Evolutionary conservation across 37 sponge, comb jelly and placozoan genomes (phyloP).

Genomic region (Haliclona indistincta): DNA sequence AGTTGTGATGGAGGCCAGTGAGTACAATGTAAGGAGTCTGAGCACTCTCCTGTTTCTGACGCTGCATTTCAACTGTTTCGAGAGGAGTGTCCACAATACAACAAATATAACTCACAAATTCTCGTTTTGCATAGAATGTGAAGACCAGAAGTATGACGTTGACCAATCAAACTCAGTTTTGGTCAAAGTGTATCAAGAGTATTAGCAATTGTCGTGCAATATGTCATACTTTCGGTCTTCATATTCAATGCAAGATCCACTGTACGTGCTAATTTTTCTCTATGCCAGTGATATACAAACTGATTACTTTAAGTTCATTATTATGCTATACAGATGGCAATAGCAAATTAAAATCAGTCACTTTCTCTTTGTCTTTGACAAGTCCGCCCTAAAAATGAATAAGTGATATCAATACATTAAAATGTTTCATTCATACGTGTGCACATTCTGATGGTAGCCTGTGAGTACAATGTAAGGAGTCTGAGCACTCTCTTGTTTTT

Average conservation of each 20-base stretch:
- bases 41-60: constrained; percentile 79
- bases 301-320: background rate
- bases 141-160: too few species aligned
- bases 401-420: background rate
- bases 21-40: constrained; percentile 85
- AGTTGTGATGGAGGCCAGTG: constrained; percentile 82
- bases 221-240: too few species aligned
- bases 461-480: constrained; percentile 86
- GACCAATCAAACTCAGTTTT: too few species aligned
- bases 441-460: constrained; percentile 72
- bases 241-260: too few species aligned
- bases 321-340: background rate
- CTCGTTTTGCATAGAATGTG: too few species aligned
- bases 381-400: background rate
- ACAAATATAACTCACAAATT: too few species aligned
- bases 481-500: constrained; percentile 79
- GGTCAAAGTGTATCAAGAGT: too few species aligned
- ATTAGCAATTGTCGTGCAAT: too few species aligned
- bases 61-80: constrained; percentile 76
- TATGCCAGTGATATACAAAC: too few species aligned
- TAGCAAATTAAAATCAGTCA: background rate
- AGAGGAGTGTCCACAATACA: constrained; percentile 93
- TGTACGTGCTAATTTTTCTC: too few species aligned
- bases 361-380: background rate
- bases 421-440: constrained; percentile 30